Base-by-base conservation (phyloP, 1,140 invertebrate genomes). In the Musca vetustissima region DNA sequence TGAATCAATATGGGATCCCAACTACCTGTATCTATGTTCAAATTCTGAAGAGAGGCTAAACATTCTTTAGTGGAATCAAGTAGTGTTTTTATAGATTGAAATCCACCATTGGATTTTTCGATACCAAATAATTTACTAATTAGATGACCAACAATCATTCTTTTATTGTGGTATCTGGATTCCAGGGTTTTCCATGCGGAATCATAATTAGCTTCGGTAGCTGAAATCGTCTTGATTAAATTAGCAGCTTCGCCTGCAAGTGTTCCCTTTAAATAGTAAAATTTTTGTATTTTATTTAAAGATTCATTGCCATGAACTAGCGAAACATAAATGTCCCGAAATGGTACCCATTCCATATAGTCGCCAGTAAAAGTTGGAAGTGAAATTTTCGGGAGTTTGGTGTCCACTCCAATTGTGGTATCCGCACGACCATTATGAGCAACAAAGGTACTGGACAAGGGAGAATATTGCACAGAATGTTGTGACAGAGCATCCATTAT, bases 31-130 rank as follows among this genome's bases (percentile, higher is more conserved):
- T 49, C 47, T 25, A 66, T 22, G 13, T 24, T 24, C 15, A 66
- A 52, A 52, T 66, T 66, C 7, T 28, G 24, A n/a, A 66, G 25
- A 4, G 48, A 66, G 32, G 43, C 47, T 11, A 66, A 22, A 28
- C 65, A 66, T 24, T 66, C 65, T 19, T 66, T 21, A 52, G 65
- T 50, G 17, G 50, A 32, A 66, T 66, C 65, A 19, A 66, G 49
- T 28, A 66, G 48, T 15, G 22, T 66, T 66, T 52, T 49, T 28
- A 53, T 19, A 7, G 48, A 28, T 24, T 50, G 48, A 28, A 32
- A 66, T 17, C 48, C 9, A 15, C 47, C 65, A 53, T 50, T 19
- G 2, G 36, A 66, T 49, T 53, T 66, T 25, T 36, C n/a, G n/a
- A n/a, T n/a, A n/a, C n/a, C n/a, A n/a, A n/a, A n/a, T n/a, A n/a